Evolutionary conservation across 2,888 invertebrate species (phyloP), one percentile per base, ranked within the genome.

Genomic region (Machimus atricapillus): DNA sequence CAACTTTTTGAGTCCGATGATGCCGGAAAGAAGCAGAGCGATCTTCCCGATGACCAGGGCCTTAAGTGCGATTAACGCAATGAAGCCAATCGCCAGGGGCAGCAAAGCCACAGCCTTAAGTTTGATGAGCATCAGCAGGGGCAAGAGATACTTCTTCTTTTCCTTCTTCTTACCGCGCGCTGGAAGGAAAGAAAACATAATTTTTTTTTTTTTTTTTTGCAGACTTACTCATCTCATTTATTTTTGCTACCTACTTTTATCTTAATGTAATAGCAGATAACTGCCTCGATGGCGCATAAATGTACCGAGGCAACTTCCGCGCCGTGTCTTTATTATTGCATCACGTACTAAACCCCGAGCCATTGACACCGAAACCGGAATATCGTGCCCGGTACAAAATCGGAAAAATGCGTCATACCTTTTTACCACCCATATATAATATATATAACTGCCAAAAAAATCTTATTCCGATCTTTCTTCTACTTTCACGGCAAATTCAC

Each of bases 31-130:
- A 86, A 97, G 93, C 31, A 97, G 94, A 4, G 97, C 97, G 88
- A 97, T 95, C 94, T 97, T 97, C 90, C 96, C 97, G 89, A 97
- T 94, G 90, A 97, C 93, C 89, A 97, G 94, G 88, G 97, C 97
- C 94, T 97, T 97, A 94, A 97, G 94, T 73, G 97, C 96, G 77
- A 97, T 94, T 89, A 97, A 94, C 86, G 96, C 97, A 90, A 97
- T 94, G 89, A 94, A 94, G 89, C 96, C 97, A 87, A 97, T 94
- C 90, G 96, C 95, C 89, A 97, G 93, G 43, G 97, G 97, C 90
- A 96, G 95, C 89, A 97, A 93, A 43, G 96, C 95, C 89, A 96
- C 96, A 87, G 95, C 95, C 93, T 97, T 97, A 91, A 97, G 93
- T 91, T 96, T 96, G 91, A 97, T 93, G 87, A 97, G 94, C 90